Conservation (phyloP, 2,888 invertebrate species). For the Drosophila subsilvestris region DNA sequence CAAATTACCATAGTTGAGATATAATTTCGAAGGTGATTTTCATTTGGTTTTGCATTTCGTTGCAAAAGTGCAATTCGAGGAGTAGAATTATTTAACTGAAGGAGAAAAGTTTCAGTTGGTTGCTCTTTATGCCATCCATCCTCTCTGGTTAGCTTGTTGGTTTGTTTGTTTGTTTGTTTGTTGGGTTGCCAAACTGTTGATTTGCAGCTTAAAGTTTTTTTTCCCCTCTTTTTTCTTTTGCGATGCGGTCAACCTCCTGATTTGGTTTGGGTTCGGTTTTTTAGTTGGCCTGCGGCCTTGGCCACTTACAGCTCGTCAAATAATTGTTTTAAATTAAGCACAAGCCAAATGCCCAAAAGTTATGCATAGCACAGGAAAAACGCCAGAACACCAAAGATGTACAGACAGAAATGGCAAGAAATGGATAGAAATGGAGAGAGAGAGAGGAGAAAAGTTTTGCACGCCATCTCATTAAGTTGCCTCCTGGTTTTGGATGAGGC, state of each 20-base stretch:
- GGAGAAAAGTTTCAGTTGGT: conserved; percentile 6
- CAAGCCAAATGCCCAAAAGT: conserved; percentile 70
- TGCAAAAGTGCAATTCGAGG: conserved; percentile 34
- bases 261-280: conserved; percentile 29
- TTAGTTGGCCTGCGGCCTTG: conserved; percentile 44
- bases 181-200: conserved; percentile 34
- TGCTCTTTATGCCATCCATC: background rate
- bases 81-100: conserved; percentile 1
- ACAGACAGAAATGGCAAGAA: conserved; percentile 13
- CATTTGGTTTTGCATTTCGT: conserved; percentile 38
- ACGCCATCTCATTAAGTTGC: conserved; percentile 77
- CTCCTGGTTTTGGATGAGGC: conserved; percentile 54
- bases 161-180: conserved; percentile 23
- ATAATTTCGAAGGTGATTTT: conserved; percentile 41
- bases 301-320: conserved; percentile 57
- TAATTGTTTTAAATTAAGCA: conserved; percentile 79
- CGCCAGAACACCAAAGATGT: conserved; percentile 46
- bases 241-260: conserved; percentile 30
- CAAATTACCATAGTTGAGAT: conserved; percentile 45
- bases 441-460: conserved; percentile 59
- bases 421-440: background rate
- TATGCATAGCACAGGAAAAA: conserved; percentile 62
- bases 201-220: conserved; percentile 18
- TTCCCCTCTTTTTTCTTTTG: conserved; percentile 5
- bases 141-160: conserved; percentile 12